Evolutionary conservation across 1,140 invertebrate species (phyloP), one percentile per base, ranked within the genome.

Genomic region (Drosophila ohnishii): DNA sequence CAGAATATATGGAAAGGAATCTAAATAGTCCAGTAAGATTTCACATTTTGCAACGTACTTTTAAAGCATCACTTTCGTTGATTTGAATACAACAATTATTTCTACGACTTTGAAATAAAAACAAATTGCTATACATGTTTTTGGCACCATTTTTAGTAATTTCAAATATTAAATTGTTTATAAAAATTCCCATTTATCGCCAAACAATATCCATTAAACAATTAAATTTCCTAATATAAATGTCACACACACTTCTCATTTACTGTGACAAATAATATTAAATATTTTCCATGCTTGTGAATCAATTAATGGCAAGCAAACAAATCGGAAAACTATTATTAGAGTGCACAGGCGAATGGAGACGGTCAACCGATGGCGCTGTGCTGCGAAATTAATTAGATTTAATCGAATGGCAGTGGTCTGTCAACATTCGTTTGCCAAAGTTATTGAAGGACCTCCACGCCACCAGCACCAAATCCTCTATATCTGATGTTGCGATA

Each of bases 361-460:
- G 37, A 35, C 30, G 35, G 14, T 35, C 45, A 48, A 32, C 25
- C 34, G 37, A 7, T 25, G 28, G 44, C 61, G 34, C 32, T 40
- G 44, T 42, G 64, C 51, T 71, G 50, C 51, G 47, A 87, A 87
- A 87, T 76, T 87, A 87, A 87, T 87, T 88, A 83, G 60, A 80
- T 88, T 88, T 80, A 79, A 88, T 83, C 67, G 69, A 88, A 60
- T 66, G 76, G 67, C 79, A 60, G 66, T 65, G 75, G 79, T 77
- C 63, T 71, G 79, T 80, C 83, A 87, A 83, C 69, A 87, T 83
- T 83, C 40, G 75, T 76, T 86, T 79, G 58, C 56, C 30, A 42
- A 78, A 69, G 42, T 82, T 87, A 78, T 86, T 78, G 44, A 56
- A 61, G 22, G 19, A 39, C 28, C 67, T 11, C 22, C 53, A 5